Evolutionary conservation across 1,140 invertebrate genomes (phyloP).

Genomic region (Oreohelix idahoensis): DNA sequence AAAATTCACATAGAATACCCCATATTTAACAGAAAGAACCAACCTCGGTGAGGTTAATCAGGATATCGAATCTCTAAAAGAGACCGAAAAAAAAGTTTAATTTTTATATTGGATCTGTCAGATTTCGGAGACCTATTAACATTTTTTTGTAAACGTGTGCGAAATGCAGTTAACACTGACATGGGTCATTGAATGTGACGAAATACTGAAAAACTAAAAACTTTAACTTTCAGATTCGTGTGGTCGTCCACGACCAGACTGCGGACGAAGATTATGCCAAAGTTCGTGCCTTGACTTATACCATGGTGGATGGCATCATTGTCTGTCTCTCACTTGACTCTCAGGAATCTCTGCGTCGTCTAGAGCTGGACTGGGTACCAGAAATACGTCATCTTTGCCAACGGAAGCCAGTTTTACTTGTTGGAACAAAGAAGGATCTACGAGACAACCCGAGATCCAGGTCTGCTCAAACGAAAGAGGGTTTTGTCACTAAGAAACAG

Average conservation of each 20-base stretch:
- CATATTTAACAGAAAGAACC: too few relatives aligned
- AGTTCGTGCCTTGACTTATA: not conserved
- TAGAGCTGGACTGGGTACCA: not conserved
- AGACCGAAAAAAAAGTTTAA: too few relatives aligned
- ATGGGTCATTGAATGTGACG: not conserved
- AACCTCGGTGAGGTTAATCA: too few relatives aligned
- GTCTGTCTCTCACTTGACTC: constrained; percentile 8
- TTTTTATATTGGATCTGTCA: too few relatives aligned
- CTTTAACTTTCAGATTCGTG: not conserved
- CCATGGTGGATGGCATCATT: not conserved
- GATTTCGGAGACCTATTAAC: too few relatives aligned
- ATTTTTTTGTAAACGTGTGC: not conserved
- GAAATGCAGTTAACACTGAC: too few relatives aligned
- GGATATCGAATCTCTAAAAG: too few relatives aligned
- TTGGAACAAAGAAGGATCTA: constrained; percentile 1
- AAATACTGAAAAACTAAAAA: not conserved
- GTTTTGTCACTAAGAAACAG: constrained; percentile 5
- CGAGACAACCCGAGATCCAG: not conserved
- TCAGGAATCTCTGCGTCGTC: not conserved
- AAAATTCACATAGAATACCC: too few relatives aligned
- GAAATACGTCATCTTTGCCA: not conserved
- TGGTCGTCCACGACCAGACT: not conserved
- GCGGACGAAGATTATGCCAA: not conserved
- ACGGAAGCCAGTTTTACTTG: not conserved
- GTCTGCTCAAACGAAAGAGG: not conserved